Percentiles rank a stretch among this genome's conserved stretches.
phyloP scores from a whole-genome alignment of 1,140 invertebrate genomes.

The Panagrolaimus sp. region DNA sequence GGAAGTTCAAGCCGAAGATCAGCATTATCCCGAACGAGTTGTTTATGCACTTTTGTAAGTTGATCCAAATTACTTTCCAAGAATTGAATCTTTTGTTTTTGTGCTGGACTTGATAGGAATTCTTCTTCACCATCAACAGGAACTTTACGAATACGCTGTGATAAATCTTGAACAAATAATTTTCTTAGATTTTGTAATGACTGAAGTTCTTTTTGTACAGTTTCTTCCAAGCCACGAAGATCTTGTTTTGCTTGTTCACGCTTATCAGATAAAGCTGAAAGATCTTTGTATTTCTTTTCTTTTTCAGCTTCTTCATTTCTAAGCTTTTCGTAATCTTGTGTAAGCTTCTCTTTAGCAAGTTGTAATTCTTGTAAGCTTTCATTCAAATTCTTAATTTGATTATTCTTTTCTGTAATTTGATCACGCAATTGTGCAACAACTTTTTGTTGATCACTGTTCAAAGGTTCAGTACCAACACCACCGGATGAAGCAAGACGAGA shows the following conservation, averaged over 20 bases:
- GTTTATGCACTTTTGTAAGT: conserved; percentile 80
- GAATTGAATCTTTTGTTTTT: conserved; percentile 99
- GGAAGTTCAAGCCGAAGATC: conserved; percentile 95
- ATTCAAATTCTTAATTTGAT: conserved; percentile 77
- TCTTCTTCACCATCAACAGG: conserved; percentile 74
- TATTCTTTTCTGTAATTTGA: conserved; percentile 86
- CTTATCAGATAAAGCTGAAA: conserved; percentile 63
- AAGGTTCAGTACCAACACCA: conserved; percentile 69
- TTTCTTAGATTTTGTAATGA: conserved; percentile 93
- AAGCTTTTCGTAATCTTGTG: conserved; percentile 86
- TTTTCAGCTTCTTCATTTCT: conserved; percentile 90
- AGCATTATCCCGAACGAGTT: conserved; percentile 89
- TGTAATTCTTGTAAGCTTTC: conserved; percentile 85
- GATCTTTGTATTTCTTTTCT: conserved; percentile 83
- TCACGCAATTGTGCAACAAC: conserved; percentile 72
- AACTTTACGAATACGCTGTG: conserved; percentile 65
- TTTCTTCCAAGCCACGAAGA: conserved; percentile 90
- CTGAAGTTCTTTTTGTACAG: conserved; percentile 92
- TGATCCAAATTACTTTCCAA: conserved; percentile 98
- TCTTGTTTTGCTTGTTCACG: conserved; percentile 93
- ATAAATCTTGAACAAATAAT: conserved; percentile 93
- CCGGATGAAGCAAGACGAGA: conserved; percentile 67
- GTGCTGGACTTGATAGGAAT: conserved; percentile 74
- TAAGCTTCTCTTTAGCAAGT: conserved; percentile 83
- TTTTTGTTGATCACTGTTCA: conserved; percentile 86